Conservation (phyloP, 2,113 vertebrate genomes). For the Hippocampus zosterae region DNA sequence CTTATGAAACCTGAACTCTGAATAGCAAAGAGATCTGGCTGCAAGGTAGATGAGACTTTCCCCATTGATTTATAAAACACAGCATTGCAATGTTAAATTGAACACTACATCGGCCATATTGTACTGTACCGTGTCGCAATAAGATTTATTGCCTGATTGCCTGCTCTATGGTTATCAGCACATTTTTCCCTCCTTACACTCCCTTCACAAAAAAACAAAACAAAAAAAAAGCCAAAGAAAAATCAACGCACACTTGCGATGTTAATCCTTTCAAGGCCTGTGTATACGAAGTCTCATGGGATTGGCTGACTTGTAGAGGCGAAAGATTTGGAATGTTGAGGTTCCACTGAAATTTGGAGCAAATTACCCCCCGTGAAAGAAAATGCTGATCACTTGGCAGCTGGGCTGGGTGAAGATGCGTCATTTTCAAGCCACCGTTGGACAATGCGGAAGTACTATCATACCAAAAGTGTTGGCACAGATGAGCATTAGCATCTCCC, state of each 20-base stretch:
- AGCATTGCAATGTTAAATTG: too few species aligned
- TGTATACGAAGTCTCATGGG: background rate
- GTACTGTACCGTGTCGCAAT: too few species aligned
- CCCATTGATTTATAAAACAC: too few species aligned
- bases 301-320: background rate
- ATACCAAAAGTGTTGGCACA: background rate
- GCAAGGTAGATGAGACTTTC: too few species aligned
- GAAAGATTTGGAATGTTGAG: background rate
- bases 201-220: background rate
- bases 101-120: too few species aligned
- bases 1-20: too few species aligned
- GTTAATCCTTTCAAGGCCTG: background rate
- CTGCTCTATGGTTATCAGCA: too few species aligned
- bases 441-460: constrained; percentile 1
- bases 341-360: background rate
- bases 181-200: too few species aligned
- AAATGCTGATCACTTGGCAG: background rate
- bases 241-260: background rate
- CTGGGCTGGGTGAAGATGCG: background rate
- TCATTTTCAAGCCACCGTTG: background rate
- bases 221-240: background rate
- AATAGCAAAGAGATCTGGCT: too few species aligned
- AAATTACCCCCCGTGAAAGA: background rate
- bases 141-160: too few species aligned
- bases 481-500: background rate